phyloP scores from a whole-genome alignment of 1,140 invertebrate genomes.

The Bradynema listronoti region DNA sequence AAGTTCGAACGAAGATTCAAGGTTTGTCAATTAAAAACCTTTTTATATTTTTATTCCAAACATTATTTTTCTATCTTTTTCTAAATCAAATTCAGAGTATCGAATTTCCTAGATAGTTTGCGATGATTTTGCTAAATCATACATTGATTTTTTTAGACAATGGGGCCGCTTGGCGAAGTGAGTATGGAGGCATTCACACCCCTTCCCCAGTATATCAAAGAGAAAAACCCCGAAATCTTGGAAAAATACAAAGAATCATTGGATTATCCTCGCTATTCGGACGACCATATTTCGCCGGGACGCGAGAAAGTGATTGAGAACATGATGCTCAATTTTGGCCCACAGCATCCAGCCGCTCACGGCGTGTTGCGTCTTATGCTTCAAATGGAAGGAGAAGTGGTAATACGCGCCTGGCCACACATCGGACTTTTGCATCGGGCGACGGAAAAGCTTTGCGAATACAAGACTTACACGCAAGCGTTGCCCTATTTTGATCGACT shows the following conservation, averaged over 20 bases:
- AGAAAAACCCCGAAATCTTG: neutral
- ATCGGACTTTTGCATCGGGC: constrained; percentile 90
- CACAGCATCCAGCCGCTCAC: constrained; percentile 96
- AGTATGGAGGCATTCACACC: neutral
- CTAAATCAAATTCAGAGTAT: constrained; percentile 5
- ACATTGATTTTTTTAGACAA: constrained; percentile 39
- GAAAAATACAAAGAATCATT: neutral
- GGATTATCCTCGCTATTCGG: constrained; percentile 22
- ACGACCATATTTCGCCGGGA: constrained; percentile 20
- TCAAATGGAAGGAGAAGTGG: constrained; percentile 88
- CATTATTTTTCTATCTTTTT: neutral
- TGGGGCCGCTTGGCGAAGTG: constrained; percentile 19
- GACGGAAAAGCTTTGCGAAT: constrained; percentile 95
- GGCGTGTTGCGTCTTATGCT: constrained; percentile 87
- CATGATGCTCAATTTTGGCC: constrained; percentile 86
- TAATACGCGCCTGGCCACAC: constrained; percentile 83
- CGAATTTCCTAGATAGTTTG: constrained; percentile 14
- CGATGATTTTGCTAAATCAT: constrained; percentile 26
- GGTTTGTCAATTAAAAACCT: constrained; percentile 22
- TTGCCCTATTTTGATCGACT: constrained; percentile 94
- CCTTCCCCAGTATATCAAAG: neutral
- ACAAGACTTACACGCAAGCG: constrained; percentile 94
- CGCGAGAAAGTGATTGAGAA: constrained; percentile 54
- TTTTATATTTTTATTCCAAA: neutral
- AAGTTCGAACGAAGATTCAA: constrained; percentile 52